Evolutionary conservation across 1,140 invertebrate genomes (phyloP).

Genomic region (Nephila pilipes): DNA sequence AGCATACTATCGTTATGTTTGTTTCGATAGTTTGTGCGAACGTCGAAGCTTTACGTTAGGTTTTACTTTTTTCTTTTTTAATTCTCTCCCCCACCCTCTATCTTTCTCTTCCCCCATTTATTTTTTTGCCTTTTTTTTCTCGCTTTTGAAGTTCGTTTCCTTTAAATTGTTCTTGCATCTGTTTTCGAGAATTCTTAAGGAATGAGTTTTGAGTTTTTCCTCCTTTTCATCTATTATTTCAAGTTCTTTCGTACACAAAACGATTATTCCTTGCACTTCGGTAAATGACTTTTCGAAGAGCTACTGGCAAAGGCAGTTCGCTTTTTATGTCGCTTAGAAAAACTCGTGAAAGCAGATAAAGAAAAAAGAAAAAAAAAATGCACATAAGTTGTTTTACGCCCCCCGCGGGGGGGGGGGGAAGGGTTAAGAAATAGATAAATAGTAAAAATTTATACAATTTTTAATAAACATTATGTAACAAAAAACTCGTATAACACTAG

Average conservation of each 20-base stretch:
- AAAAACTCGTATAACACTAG: too few relatives aligned
- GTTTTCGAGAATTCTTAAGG: not conserved
- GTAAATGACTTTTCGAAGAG: slow-evolving; percentile 25
- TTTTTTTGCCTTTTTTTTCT: not conserved
- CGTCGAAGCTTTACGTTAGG: not conserved
- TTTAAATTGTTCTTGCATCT: slow-evolving; percentile 5
- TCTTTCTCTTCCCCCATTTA: not conserved
- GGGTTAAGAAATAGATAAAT: too few relatives aligned
- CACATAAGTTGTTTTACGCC: too few relatives aligned
- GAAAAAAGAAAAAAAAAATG: not conserved
- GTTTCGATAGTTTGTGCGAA: slow-evolving; percentile 27
- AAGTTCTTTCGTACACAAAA: not conserved
- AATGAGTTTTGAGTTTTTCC: not conserved
- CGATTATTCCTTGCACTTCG: not conserved
- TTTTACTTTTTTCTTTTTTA: not conserved
- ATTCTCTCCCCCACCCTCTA: not conserved
- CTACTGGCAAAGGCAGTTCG: not conserved
- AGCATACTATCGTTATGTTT: slow-evolving; percentile 64
- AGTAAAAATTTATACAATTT: too few relatives aligned
- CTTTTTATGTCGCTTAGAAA: not conserved
- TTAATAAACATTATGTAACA: too few relatives aligned
- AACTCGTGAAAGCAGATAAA: not conserved
- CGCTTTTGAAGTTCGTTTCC: too few relatives aligned
- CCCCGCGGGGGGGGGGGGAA: too few relatives aligned
- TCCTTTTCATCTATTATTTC: not conserved